Evolutionary conservation across 2,797 vertebrate genomes (phyloP), one percentile per base, ranked within the genome.

Genomic region (Pelochelys cantorii): DNA sequence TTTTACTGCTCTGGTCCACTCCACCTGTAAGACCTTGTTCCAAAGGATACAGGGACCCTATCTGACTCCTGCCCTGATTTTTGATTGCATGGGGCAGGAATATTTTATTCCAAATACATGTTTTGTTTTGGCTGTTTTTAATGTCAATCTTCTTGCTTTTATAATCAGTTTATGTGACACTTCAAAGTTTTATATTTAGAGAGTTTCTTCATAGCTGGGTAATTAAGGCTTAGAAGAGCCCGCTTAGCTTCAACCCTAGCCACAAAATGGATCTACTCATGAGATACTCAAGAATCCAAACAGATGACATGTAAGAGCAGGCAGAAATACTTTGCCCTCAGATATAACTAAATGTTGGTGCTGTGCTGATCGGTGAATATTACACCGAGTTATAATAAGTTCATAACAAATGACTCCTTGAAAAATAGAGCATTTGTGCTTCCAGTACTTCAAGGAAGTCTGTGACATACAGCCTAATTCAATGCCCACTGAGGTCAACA

Each of bases 401-500:
- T 59, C 27, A 59, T 27, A 59, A 59, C 57, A 25, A 59, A 23
- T 59, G 25, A 25, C 57, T 59, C 27, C 57, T 59, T 27, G 57
- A 27, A 59, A 59, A 59, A 59, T 25, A 59, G 57, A 59, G 11
- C 57, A 59, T 22, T 22, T n/a, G 85, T 55, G 3, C 11, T 78
- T 59, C 42, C 55, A 42, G 31, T 25, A 20, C 6, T 10, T 77
- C 17, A 48, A 12, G 27, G 27, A 59, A 59, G 25, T 59, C 57
- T 59, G 57, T 59, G 23, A 59, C 23, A 12, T 59, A 59, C 11
- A 27, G 57, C 57, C 25, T 59, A 59, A 59, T 85, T 78, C 37
- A 55, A 10, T 17, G 20, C 2, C n/a, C 29, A 4, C 42, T 34
- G 83, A 75, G 13, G 20, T 60, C 0, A 0, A 3, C 4, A 75